Percentiles rank a stretch among this genome's conserved stretches.
These are phyloP conservation scores for Agrotis segetum DNA, from an alignment of 2,888 invertebrate genomes.

Conservation along the genomic window DNA sequence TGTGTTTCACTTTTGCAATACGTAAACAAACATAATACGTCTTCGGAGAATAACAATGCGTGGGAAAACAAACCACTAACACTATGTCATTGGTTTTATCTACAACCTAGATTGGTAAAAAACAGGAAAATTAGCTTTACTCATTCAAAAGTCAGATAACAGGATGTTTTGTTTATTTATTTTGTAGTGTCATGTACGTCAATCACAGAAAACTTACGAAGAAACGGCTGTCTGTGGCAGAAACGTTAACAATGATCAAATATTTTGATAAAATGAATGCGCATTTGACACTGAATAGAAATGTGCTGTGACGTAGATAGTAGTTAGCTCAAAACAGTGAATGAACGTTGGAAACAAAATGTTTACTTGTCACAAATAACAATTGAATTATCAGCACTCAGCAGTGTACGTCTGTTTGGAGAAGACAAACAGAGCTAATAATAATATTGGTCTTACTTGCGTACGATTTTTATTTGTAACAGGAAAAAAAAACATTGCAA, in stretches of 20 bases:
- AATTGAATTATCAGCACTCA: slow-evolving; percentile 17
- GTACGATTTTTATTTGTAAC: slow-evolving; percentile 2
- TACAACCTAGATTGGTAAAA: not conserved
- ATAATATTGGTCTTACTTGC: slow-evolving; percentile 17
- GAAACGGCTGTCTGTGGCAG: slow-evolving; percentile 36
- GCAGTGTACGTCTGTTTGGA: slow-evolving; percentile 17
- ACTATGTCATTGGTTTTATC: slow-evolving; percentile 33
- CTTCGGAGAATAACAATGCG: slow-evolving; percentile 29
- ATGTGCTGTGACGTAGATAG: slow-evolving; percentile 45
- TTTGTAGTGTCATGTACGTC: slow-evolving; percentile 71
- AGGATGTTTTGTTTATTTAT: slow-evolving; percentile 62
- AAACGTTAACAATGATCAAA: slow-evolving; percentile 49
- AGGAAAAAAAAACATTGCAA: not conserved
- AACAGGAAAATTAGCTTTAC: slow-evolving; percentile 57
- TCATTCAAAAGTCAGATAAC: slow-evolving; percentile 30
- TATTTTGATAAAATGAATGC: slow-evolving; percentile 53
- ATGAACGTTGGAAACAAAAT: slow-evolving; percentile 28
- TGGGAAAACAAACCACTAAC: slow-evolving; percentile 13
- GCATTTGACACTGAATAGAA: slow-evolving; percentile 61
- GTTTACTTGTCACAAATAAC: slow-evolving; percentile 29
- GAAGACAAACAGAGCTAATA: slow-evolving; percentile 17
- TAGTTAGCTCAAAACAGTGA: slow-evolving; percentile 32
- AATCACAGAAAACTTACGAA: slow-evolving; percentile 50
- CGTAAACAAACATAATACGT: slow-evolving; percentile 5
- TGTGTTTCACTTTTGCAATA: slow-evolving; percentile 24